phyloP scores from a whole-genome alignment of 2,797 vertebrate species.

The Crenichthys baileyi region DNA sequence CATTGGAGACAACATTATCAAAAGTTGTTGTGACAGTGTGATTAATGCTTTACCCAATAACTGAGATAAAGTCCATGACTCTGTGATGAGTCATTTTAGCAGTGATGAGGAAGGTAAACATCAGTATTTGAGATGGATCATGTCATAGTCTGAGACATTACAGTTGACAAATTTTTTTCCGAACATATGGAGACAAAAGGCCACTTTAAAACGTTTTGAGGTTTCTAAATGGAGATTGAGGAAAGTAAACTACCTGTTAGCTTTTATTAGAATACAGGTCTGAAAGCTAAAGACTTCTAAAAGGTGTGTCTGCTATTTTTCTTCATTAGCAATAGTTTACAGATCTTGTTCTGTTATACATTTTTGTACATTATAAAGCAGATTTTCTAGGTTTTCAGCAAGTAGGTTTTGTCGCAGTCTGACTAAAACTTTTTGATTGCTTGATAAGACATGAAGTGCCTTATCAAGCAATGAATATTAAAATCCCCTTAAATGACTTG shows the following conservation, averaged over 20 bases:
- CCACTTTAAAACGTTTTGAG: neutral
- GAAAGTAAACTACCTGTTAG: neutral
- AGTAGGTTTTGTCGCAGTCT: neutral
- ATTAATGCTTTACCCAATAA: slow-evolving; percentile 36
- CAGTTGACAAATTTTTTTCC: neutral
- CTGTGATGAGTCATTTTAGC: slow-evolving; percentile 46
- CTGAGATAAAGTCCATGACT: slow-evolving; percentile 26
- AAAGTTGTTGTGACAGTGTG: slow-evolving; percentile 51
- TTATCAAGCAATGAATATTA: neutral
- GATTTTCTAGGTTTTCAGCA: neutral
- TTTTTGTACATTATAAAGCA: neutral
- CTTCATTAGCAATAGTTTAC: neutral
- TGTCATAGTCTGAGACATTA: slow-evolving; percentile 6
- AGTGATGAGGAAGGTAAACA: slow-evolving; percentile 15
- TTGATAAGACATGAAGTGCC: neutral
- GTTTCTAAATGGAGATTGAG: neutral
- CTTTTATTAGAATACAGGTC: neutral
- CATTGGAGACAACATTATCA: slow-evolving; percentile 51
- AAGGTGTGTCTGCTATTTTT: neutral
- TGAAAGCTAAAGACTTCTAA: neutral
- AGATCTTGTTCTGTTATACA: neutral
- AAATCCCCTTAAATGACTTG: neutral
- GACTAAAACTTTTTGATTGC: neutral
- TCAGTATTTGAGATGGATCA: slow-evolving; percentile 3
- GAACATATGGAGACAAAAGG: neutral